These are phyloP conservation scores for Meda fulgida DNA, from an alignment of 2,797 vertebrate genomes.

Conservation along the genomic window DNA sequence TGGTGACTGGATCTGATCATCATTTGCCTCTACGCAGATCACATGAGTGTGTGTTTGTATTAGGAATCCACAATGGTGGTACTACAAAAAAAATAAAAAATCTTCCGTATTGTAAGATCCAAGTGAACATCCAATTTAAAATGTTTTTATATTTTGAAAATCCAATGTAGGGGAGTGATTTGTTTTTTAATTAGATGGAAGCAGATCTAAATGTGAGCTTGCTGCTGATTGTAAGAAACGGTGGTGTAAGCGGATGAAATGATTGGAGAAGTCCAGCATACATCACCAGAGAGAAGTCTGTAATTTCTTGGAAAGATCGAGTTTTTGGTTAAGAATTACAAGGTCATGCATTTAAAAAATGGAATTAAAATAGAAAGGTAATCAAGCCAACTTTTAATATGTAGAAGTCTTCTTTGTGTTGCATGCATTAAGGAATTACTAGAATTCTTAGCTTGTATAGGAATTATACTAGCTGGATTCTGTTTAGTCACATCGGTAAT, in stretches of 20 bases:
- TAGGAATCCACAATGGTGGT: background rate
- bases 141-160: too few relatives aligned
- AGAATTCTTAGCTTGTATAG: background rate
- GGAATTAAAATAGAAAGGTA: background rate
- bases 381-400: background rate
- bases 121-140: too few relatives aligned
- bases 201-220: background rate
- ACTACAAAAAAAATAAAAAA: too few relatives aligned
- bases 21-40: conserved; percentile 50
- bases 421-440: background rate
- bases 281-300: too few relatives aligned
- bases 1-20: background rate
- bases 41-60: background rate
- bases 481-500: background rate
- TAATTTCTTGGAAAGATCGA: background rate
- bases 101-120: too few relatives aligned
- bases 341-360: background rate
- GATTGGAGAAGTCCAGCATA: background rate
- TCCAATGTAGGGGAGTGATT: too few relatives aligned
- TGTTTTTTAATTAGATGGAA: too few relatives aligned
- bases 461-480: background rate
- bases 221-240: background rate
- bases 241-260: background rate
- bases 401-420: background rate
- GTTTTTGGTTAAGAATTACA: background rate